These are phyloP conservation scores for Thysanoteuthis rhombus DNA, from an alignment of 2,888 invertebrate species.

Conservation along the genomic window DNA sequence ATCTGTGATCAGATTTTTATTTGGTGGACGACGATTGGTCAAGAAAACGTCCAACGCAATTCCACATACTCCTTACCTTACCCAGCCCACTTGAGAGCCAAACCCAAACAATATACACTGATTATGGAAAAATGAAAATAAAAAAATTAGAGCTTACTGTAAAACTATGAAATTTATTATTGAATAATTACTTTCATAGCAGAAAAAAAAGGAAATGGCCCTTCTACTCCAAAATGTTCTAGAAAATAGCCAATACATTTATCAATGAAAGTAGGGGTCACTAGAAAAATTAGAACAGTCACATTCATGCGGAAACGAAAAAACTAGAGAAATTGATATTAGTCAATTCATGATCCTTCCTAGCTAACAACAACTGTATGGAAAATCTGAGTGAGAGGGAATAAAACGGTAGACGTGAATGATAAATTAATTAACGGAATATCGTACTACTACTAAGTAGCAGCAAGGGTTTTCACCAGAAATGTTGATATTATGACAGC, in stretches of 20 bases:
- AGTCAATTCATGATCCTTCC: neutral
- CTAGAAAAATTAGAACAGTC: no score
- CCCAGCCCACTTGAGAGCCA: neutral
- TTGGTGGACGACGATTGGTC: neutral
- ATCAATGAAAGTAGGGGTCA: no score
- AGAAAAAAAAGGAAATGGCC: no score
- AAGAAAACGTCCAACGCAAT: slow-evolving; percentile 12
- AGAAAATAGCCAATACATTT: no score
- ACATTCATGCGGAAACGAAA: neutral
- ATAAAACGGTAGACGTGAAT: neutral
- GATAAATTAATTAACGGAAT: no score
- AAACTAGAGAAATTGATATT: neutral
- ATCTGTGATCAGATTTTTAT: neutral
- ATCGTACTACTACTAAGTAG: neutral
- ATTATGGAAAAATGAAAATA: no score
- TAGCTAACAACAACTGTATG: neutral
- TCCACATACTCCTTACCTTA: neutral
- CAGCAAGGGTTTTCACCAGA: neutral
- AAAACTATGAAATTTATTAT: no score
- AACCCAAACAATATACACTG: neutral
- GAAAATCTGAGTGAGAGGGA: neutral
- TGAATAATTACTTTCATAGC: no score
- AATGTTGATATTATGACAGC: neutral
- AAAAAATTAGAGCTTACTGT: no score
- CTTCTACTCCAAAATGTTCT: no score